Conservation (phyloP, 2,888 invertebrate species). For the Nomada fucata region DNA sequence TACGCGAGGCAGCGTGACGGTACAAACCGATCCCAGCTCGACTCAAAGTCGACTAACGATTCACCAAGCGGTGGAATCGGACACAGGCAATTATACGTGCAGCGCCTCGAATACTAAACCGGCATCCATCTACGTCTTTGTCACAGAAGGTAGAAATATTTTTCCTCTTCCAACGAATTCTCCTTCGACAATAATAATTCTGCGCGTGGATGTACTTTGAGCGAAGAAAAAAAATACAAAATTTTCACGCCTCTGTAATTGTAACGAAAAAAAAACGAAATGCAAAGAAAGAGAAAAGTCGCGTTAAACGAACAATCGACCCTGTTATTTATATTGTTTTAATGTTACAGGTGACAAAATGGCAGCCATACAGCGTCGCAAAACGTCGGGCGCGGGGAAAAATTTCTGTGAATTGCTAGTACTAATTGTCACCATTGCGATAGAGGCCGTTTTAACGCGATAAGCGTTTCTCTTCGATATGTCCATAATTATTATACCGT, state of each 20-base stretch:
- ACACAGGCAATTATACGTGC: constrained; percentile 97
- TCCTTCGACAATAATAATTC: too few relatives aligned
- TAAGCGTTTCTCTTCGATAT: constrained; percentile 79
- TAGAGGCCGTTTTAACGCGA: constrained; percentile 79
- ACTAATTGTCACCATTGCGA: constrained; percentile 75
- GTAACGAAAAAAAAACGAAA: neutral
- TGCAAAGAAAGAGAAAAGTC: neutral
- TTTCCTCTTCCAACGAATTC: neutral
- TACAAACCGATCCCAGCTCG: constrained; percentile 93
- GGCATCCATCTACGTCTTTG: constrained; percentile 95
- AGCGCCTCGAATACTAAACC: constrained; percentile 95
- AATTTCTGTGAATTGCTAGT: constrained; percentile 76
- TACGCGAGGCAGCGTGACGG: constrained; percentile 91
- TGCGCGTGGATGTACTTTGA: neutral
- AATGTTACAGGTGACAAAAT: constrained; percentile 92
- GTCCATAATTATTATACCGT: constrained; percentile 79
- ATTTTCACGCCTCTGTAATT: neutral
- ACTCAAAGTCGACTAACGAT: constrained; percentile 95
- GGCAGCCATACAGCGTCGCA: constrained; percentile 94
- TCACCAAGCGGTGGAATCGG: constrained; percentile 91
- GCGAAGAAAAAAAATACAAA: neutral
- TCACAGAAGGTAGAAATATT: constrained; percentile 90
- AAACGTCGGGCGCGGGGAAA: constrained; percentile 84
- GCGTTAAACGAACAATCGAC: neutral
- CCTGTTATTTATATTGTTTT: constrained; percentile 6